A percentile compares a stretch with the other conserved stretches of the same genome.
phyloP scores from a whole-genome alignment of 1,140 invertebrate species.

The Asbolus verrucosus region DNA sequence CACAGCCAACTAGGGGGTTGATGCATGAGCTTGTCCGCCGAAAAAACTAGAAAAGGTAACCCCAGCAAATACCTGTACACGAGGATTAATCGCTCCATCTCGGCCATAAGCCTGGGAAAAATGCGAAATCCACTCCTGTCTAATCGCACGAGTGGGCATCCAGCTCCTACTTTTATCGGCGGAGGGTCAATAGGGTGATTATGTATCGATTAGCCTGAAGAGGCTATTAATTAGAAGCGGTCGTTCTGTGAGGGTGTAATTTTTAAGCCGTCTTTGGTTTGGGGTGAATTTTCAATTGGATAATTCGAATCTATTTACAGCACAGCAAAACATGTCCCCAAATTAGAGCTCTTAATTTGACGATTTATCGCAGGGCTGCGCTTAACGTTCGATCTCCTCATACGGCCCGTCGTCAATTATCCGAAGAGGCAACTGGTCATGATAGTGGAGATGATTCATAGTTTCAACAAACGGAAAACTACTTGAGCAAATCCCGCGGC shows the following conservation, averaged over 20 bases:
- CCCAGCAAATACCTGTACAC: neutral
- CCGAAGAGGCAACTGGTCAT: constrained; percentile 21
- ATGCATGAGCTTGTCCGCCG: constrained; percentile 18
- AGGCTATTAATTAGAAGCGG: constrained; percentile 56
- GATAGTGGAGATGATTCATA: constrained; percentile 43
- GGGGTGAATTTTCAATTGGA: constrained; percentile 44
- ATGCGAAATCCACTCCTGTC: neutral
- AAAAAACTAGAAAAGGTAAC: constrained; percentile 26
- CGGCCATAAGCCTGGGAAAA: neutral
- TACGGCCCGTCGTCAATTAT: constrained; percentile 2
- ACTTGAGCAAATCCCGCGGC: constrained; percentile 40
- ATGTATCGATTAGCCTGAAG: constrained; percentile 41
- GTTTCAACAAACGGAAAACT: constrained; percentile 38
- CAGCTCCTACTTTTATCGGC: neutral
- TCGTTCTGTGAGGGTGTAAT: constrained; percentile 24
- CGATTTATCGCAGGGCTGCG: constrained; percentile 27
- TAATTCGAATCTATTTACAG: constrained; percentile 31
- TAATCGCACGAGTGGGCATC: constrained; percentile 10
- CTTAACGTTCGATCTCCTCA: neutral
- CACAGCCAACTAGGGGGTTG: constrained; percentile 17
- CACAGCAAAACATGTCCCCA: constrained; percentile 2
- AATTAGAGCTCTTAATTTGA: constrained; percentile 33
- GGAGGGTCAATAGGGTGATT: constrained; percentile 35
- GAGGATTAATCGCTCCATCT: neutral
- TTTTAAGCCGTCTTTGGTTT: constrained; percentile 1